Conservation (phyloP, 2,797 vertebrate species). For the Melopsittacus undulatus region DNA sequence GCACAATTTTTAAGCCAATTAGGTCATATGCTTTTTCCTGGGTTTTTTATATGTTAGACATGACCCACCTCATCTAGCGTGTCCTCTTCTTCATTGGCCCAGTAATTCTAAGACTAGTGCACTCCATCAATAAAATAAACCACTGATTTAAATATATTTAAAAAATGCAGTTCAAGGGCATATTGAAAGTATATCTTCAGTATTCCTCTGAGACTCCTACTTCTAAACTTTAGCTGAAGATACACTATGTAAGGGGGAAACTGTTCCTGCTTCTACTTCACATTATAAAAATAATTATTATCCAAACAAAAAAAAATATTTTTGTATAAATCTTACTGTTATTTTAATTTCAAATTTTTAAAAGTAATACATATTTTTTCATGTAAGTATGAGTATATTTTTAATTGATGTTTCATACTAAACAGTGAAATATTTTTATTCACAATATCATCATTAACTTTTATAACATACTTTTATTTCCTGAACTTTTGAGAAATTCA, state of each 20-base stretch:
- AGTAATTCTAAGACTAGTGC: neutral
- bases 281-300: neutral
- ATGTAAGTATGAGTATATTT: neutral
- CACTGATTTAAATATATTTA: neutral
- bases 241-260: neutral
- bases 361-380: neutral
- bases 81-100: neutral
- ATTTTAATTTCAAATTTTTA: neutral
- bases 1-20: neutral
- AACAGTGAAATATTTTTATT: neutral
- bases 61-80: neutral
- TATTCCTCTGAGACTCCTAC: neutral
- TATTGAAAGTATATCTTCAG: neutral
- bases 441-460: neutral
- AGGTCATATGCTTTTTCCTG: neutral
- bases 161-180: neutral
- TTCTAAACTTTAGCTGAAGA: neutral
- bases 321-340: neutral
- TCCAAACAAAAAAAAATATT: neutral
- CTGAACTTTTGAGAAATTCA: neutral
- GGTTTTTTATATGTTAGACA: neutral
- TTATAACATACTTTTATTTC: neutral
- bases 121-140: neutral
- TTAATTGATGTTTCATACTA: neutral
- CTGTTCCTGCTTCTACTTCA: neutral